Evolutionary conservation across 1,140 invertebrate species (phyloP).

Genomic region (Chlorops oryzae): DNA sequence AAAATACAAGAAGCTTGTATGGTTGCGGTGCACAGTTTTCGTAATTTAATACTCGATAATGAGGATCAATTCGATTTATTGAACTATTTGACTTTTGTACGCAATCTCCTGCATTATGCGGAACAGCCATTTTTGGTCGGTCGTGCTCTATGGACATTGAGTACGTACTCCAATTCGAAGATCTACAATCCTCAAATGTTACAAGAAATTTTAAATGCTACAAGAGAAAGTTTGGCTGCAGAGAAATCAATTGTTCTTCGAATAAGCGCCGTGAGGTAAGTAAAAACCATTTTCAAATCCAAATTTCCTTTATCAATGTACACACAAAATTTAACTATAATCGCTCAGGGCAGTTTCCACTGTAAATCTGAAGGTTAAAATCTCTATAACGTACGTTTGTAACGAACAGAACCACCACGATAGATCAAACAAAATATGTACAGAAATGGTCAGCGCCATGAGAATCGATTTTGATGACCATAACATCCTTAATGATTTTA

Average conservation of each 20-base stretch:
- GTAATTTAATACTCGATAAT: conserved; percentile 54
- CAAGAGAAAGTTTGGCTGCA: conserved; percentile 32
- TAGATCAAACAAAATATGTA: no score
- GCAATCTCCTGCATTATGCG: conserved; percentile 37
- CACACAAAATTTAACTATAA: not conserved
- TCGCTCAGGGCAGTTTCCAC: not conserved
- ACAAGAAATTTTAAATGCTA: conserved; percentile 34
- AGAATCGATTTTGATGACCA: no score
- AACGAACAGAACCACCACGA: no score
- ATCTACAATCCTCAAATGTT: conserved; percentile 42
- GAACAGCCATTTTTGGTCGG: conserved; percentile 62
- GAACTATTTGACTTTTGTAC: conserved; percentile 58
- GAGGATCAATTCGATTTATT: conserved; percentile 61
- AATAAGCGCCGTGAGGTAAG: conserved; percentile 36
- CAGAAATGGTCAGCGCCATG: no score
- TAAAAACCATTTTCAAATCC: conserved; percentile 4
- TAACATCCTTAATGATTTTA: no score
- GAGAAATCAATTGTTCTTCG: conserved; percentile 39
- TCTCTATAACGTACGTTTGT: no score
- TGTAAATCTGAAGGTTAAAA: no score
- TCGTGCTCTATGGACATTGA: conserved; percentile 65
- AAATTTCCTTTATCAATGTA: not conserved
- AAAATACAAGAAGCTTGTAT: conserved; percentile 71
- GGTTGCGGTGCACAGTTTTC: conserved; percentile 57
- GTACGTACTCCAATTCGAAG: conserved; percentile 56